phyloP scores from a whole-genome alignment of 1,140 invertebrate genomes.

The Macrobrachium nipponense region DNA sequence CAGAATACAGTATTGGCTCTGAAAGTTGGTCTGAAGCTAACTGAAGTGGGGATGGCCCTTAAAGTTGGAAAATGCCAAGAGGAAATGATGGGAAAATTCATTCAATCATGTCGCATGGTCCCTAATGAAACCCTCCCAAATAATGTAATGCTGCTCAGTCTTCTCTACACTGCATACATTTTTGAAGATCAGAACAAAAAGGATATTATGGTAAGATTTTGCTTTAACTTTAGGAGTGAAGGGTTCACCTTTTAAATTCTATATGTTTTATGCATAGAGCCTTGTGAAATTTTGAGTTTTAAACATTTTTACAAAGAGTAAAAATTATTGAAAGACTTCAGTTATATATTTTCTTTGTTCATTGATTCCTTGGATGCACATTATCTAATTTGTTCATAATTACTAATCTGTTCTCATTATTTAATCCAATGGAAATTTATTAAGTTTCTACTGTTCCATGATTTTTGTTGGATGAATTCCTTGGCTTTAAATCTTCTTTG shows the following conservation, averaged over 20 bases:
- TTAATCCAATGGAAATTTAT: too few relatives aligned
- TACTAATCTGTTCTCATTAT: too few relatives aligned
- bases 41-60: slow-evolving; percentile 33
- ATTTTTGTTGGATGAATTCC: too few relatives aligned
- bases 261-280: not conserved
- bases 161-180: slow-evolving; percentile 14
- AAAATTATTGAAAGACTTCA: too few relatives aligned
- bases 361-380: too few relatives aligned
- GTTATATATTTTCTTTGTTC: too few relatives aligned
- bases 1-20: slow-evolving; percentile 17
- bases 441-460: too few relatives aligned
- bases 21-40: slow-evolving; percentile 37
- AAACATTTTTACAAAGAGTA: too few relatives aligned
- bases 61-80: slow-evolving; percentile 28
- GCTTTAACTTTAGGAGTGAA: not conserved
- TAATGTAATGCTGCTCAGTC: slow-evolving; percentile 27
- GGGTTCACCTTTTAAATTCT: not conserved
- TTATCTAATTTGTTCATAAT: too few relatives aligned
- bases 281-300: too few relatives aligned
- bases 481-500: too few relatives aligned
- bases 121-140: not conserved
- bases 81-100: slow-evolving; percentile 45
- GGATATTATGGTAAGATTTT: slow-evolving; percentile 11
- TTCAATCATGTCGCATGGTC: not conserved
- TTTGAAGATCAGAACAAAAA: slow-evolving; percentile 9